Base-by-base conservation (phyloP, 2,888 invertebrate species). In the Platerodrilus igneus region DNA sequence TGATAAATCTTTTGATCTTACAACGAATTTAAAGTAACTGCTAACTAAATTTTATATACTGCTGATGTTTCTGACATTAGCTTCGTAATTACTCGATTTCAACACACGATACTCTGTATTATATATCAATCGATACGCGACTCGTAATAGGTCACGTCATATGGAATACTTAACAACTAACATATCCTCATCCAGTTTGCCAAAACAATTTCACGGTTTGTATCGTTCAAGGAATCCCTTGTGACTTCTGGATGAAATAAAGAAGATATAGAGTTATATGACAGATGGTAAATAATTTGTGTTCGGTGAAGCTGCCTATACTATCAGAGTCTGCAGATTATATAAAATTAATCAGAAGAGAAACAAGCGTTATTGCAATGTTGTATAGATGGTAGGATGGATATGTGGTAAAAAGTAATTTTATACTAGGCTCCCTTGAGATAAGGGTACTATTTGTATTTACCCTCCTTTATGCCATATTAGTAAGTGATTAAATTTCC, bases 401-500 rank as follows among this genome's bases (percentile, higher is more conserved):
- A 47, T 56, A 50, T 57, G 59, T 51, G 54, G 44, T 40, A 36
- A 44, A 57, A 60, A 54, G 62, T 60, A 61, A 60, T 60, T 62
- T 58, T 56, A 61, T 59, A 58, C 53, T 43, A 23, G 22, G 36
- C 32, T 39, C 49, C 56, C 60, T 45, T 47, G 47, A 42, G 58
- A 53, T 46, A 43, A 42, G 49, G 58, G 57, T n/a, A n/a, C n/a
- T n/a, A n/a, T n/a, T n/a, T n/a, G 59, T 53, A 57, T 58, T 60
- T 56, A 56, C 62, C 60, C 60, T 60, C 59, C 58, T 59, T 59
- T 53, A 57, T 54, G 55, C 54, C 52, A 56, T 62, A 62, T 63
- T 63, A 63, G 59, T 59, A 52, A 52, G 58, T 62, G 62, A 63
- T 63, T 64, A 63, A 63, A 62, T 63, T 61, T 60, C 60, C 54